Conservation (phyloP, 1,140 invertebrate genomes). For the Lordiphosa mommai region DNA sequence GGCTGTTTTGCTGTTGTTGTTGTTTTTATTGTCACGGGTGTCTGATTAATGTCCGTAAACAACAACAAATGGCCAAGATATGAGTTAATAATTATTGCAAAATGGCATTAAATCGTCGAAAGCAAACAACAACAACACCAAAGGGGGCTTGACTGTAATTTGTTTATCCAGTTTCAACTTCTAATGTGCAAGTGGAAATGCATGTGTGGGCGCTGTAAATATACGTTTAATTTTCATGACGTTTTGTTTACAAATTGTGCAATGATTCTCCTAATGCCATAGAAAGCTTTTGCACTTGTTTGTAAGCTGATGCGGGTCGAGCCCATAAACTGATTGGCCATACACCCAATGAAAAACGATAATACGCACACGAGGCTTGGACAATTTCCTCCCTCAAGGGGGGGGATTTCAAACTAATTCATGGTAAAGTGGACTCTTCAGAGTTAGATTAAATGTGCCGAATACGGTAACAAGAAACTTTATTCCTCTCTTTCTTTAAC, state of each 20-base stretch:
- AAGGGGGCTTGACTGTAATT: constrained; percentile 65
- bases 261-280: constrained; percentile 7
- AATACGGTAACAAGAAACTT: too few species aligned
- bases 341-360: constrained; percentile 19
- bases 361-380: too few species aligned
- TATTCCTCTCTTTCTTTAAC: too few species aligned
- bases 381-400: not conserved
- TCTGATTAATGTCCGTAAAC: constrained; percentile 19
- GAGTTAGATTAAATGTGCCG: too few species aligned
- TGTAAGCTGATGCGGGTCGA: constrained; percentile 8
- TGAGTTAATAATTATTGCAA: constrained; percentile 17
- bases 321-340: not conserved
- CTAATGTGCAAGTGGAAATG: constrained; percentile 6
- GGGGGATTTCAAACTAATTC: not conserved
- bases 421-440: too few species aligned
- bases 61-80: constrained; percentile 17
- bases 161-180: constrained; percentile 54
- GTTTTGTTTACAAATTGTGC: constrained; percentile 59
- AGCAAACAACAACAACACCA: constrained; percentile 12
- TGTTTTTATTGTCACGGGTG: constrained; percentile 10
- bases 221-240: constrained; percentile 44
- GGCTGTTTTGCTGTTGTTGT: constrained; percentile 4
- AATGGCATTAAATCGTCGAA: constrained; percentile 16
- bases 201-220: not conserved
- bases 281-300: constrained; percentile 28